A percentile compares a stretch with the other conserved stretches of the same genome.
Conservation (phyloP, 1,140 invertebrate genomes). For the Drosophila takahashii region DNA sequence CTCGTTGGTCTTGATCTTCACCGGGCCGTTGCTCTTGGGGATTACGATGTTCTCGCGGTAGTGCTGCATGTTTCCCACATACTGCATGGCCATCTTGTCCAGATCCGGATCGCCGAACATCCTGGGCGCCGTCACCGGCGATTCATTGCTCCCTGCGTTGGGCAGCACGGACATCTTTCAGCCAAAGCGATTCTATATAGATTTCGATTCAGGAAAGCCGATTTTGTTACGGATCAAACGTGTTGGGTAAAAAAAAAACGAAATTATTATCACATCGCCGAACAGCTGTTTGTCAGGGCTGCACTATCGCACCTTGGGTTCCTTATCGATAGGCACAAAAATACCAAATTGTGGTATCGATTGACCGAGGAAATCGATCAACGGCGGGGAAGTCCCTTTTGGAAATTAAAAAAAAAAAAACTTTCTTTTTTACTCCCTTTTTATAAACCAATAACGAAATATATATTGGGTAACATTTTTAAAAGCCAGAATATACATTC, state of each 20-base stretch:
- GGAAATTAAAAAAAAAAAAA: background rate
- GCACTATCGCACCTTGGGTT: background rate
- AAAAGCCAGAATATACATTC: no score
- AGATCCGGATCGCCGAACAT: constrained; percentile 86
- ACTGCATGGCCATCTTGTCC: constrained; percentile 88
- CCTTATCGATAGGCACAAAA: constrained; percentile 18
- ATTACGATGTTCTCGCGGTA: constrained; percentile 93
- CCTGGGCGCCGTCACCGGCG: constrained; percentile 6
- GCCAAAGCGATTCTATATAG: background rate
- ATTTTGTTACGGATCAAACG: constrained; percentile 14
- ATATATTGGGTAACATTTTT: no score
- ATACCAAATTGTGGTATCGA: constrained; percentile 1
- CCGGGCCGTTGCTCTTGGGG: constrained; percentile 90
- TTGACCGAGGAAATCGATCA: background rate
- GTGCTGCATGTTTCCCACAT: constrained; percentile 88
- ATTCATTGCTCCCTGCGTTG: constrained; percentile 17
- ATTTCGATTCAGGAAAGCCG: constrained; percentile 52
- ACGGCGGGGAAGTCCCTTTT: constrained; percentile 1
- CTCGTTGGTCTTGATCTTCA: constrained; percentile 93
- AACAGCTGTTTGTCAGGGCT: constrained; percentile 62
- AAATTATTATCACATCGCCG: constrained; percentile 73
- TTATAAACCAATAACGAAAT: no score
- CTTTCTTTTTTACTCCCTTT: no score
- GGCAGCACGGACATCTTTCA: constrained; percentile 63
- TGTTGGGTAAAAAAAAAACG: constrained; percentile 20